Evolutionary conservation across 2,888 invertebrate species (phyloP).

Genomic region (Nephrotoma flavescens): DNA sequence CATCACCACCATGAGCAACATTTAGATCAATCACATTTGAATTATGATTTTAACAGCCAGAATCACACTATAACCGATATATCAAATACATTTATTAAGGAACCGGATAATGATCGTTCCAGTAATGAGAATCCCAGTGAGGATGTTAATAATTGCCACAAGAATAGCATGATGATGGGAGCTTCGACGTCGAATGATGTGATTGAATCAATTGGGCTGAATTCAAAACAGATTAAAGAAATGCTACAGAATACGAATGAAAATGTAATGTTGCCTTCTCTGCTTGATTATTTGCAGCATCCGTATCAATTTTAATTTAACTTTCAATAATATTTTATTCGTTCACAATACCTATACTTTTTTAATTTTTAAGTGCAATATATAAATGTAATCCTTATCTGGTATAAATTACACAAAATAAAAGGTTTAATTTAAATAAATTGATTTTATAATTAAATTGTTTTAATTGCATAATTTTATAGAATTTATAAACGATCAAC

Average conservation of each 20-base stretch:
- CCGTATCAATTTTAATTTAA: constrained; percentile 13
- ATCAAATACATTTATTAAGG: constrained; percentile 12
- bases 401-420: not conserved
- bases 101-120: not conserved
- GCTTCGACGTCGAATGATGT: not conserved
- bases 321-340: not conserved
- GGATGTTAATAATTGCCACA: not conserved
- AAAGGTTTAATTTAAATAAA: not conserved
- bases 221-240: constrained; percentile 5
- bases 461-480: not conserved
- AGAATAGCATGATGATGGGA: not conserved
- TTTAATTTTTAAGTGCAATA: not conserved
- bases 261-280: constrained; percentile 22
- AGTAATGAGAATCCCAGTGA: constrained; percentile 1
- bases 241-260: constrained; percentile 8
- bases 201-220: constrained; percentile 6
- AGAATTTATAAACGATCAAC: no score
- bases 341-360: not conserved
- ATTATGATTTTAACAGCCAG: constrained; percentile 12
- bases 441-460: not conserved
- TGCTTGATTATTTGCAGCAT: constrained; percentile 29
- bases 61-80: constrained; percentile 15
- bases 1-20: not conserved
- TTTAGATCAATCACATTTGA: constrained; percentile 11
- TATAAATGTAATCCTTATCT: not conserved